Conservation (phyloP, 2,797 vertebrate species). For the Enteromius viviparus region DNA sequence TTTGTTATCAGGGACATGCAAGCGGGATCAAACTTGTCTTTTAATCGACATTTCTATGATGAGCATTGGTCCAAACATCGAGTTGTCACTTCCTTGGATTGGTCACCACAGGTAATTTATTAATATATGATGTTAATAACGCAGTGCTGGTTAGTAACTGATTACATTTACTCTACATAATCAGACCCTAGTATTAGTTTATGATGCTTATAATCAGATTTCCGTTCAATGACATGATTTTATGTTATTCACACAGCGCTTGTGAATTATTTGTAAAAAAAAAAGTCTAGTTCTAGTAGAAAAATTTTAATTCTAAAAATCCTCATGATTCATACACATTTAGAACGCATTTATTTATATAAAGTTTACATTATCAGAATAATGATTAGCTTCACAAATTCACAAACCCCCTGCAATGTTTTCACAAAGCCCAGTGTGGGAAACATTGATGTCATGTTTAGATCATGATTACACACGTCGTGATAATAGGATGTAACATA, state of each 20-base stretch:
- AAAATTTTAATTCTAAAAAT: neutral
- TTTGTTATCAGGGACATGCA: constrained; percentile 79
- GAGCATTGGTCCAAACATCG: constrained; percentile 90
- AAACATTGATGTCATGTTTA: neutral
- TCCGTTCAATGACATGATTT: neutral
- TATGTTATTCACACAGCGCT: neutral
- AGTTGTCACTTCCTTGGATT: constrained; percentile 88
- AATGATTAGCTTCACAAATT: neutral
- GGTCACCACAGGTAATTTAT: constrained; percentile 86
- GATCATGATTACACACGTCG: neutral
- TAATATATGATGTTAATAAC: neutral
- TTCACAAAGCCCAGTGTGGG: neutral
- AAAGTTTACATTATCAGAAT: neutral
- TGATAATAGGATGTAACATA: neutral
- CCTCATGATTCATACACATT: neutral
- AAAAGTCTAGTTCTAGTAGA: neutral
- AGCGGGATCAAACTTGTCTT: constrained; percentile 86
- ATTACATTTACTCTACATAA: neutral
- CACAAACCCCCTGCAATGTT: neutral
- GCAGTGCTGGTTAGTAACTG: neutral
- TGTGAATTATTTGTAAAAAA: neutral
- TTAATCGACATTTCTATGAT: constrained; percentile 86
- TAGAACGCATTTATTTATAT: neutral
- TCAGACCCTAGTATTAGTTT: neutral
- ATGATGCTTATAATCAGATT: neutral